Conservation (phyloP, 2,888 invertebrate genomes). For the Heliconius aoede region DNA sequence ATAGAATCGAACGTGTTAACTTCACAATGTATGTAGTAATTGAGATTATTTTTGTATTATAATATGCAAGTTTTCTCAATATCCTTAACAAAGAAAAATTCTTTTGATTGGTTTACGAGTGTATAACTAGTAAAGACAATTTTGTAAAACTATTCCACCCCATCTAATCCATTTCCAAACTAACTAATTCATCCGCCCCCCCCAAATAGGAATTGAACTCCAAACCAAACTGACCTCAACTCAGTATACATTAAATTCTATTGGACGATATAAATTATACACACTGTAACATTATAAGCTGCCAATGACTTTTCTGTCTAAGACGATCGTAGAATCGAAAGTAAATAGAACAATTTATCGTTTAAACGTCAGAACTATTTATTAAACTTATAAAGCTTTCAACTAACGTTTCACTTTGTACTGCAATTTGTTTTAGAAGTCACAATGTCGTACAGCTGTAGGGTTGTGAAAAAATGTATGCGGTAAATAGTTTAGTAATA, state of each 20-base stretch:
- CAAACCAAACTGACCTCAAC: too few relatives aligned
- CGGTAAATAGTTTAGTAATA: neutral
- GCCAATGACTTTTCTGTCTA: neutral
- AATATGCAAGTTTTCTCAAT: neutral
- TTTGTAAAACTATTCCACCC: too few relatives aligned
- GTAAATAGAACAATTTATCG: slow-evolving; percentile 12
- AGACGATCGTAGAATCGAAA: slow-evolving; percentile 6
- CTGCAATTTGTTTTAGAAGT: slow-evolving; percentile 22
- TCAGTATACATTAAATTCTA: neutral
- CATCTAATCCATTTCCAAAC: too few relatives aligned
- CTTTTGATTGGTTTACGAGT: too few relatives aligned
- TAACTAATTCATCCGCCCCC: too few relatives aligned
- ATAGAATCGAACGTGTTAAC: neutral
- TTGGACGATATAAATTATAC: neutral
- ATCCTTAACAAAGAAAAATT: neutral
- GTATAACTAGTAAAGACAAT: too few relatives aligned
- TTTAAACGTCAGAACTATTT: slow-evolving; percentile 8
- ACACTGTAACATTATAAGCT: neutral
- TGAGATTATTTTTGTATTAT: too few relatives aligned
- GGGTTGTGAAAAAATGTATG: neutral
- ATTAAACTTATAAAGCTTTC: slow-evolving; percentile 20
- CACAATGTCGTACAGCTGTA: neutral
- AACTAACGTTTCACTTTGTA: slow-evolving; percentile 17
- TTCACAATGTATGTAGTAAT: neutral
- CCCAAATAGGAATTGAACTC: too few relatives aligned